These are phyloP conservation scores for Stomatorhinus walkeri DNA, from an alignment of 2,797 vertebrate genomes.

Conservation along the genomic window DNA sequence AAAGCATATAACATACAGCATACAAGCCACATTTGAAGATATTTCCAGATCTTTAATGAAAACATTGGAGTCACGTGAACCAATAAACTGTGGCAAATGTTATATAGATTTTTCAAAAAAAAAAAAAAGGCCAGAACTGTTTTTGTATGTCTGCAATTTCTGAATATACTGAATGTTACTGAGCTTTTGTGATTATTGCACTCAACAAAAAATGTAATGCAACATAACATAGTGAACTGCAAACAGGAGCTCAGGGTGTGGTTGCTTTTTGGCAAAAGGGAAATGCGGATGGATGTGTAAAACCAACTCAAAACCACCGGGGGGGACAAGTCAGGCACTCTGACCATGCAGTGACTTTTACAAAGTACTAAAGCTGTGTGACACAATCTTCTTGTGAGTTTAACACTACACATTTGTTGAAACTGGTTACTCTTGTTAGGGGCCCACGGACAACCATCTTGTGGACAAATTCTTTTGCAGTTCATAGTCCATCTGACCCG, in stretches of 20 bases:
- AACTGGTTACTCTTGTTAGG: background rate
- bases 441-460: background rate
- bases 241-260: background rate
- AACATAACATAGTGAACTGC: background rate
- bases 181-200: slow-evolving; percentile 3
- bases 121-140: slow-evolving; percentile 7
- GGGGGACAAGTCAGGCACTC: background rate
- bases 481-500: background rate
- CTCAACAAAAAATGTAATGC: background rate
- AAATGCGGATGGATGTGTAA: background rate
- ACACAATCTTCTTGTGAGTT: slow-evolving; percentile 1
- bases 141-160: slow-evolving; percentile 10
- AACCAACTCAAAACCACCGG: background rate
- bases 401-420: slow-evolving; percentile 2
- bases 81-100: slow-evolving; percentile 14
- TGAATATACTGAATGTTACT: slow-evolving; percentile 7
- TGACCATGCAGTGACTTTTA: background rate
- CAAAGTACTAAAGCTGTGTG: slow-evolving; percentile 1
- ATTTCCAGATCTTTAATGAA: slow-evolving; percentile 24
- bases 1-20: slow-evolving; percentile 23
- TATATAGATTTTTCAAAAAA: background rate
- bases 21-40: slow-evolving; percentile 20
- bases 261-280: slow-evolving; percentile 22
- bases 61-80: slow-evolving; percentile 19
- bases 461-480: background rate